Evolutionary conservation across 2,113 vertebrate species (phyloP).

Genomic region (Microcebus tavaratra): DNA sequence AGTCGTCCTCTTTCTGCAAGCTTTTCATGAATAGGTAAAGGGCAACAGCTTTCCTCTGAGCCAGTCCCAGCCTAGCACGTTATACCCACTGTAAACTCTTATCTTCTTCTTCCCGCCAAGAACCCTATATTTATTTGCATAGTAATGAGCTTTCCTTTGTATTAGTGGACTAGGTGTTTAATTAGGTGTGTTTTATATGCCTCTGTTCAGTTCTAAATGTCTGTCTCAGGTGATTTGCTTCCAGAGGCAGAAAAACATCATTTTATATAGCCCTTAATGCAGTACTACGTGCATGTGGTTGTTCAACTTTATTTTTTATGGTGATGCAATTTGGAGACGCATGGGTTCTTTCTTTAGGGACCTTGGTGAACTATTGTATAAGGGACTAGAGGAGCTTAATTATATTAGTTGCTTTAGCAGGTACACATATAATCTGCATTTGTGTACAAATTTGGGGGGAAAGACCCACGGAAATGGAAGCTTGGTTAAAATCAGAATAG

Average conservation of each 20-base stretch:
- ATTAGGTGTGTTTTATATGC: neutral
- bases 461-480: neutral
- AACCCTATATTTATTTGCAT: neutral
- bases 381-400: neutral
- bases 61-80: neutral
- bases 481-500: neutral
- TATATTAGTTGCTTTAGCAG: neutral
- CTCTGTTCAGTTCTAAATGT: slow-evolving; percentile 18
- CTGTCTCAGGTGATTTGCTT: neutral
- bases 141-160: neutral
- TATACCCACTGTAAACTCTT: neutral
- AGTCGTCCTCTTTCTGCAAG: neutral
- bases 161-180: neutral
- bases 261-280: neutral
- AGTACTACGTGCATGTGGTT: neutral
- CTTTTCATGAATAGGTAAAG: neutral
- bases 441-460: neutral
- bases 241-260: neutral
- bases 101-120: rapidly evolving
- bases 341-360: slow-evolving; percentile 7
- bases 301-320: slow-evolving; percentile 11
- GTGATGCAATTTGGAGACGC: neutral
- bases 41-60: neutral
- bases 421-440: neutral
- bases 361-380: neutral